phyloP scores from a whole-genome alignment of 2,888 invertebrate genomes.

The Microctonus brassicae region DNA sequence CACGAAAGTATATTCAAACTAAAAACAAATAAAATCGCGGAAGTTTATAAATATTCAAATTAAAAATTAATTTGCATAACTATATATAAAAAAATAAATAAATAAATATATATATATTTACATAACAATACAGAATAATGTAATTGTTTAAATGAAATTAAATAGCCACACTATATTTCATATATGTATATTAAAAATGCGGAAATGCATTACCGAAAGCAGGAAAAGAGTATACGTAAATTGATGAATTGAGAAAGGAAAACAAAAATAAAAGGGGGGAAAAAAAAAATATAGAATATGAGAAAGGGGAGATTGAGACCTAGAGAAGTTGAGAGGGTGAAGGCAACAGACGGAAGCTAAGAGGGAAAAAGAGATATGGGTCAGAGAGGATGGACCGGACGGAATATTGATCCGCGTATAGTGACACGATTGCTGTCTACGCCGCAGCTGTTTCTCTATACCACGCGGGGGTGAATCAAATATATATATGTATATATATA shows the following conservation, averaged over 20 bases:
- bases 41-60: too few species aligned
- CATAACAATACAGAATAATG: background rate
- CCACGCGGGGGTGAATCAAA: conserved; percentile 13
- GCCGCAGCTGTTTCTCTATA: conserved; percentile 8
- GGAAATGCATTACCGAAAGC: background rate
- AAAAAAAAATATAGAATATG: conserved; percentile 19
- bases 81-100: too few species aligned
- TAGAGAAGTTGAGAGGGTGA: conserved; percentile 5
- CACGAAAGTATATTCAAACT: too few species aligned
- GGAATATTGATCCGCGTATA: conserved; percentile 67
- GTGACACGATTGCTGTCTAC: conserved; percentile 45
- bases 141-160: background rate
- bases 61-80: too few species aligned
- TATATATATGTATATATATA: background rate
- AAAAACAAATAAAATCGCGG: too few species aligned
- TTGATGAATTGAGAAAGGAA: conserved; percentile 1
- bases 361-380: conserved; percentile 59
- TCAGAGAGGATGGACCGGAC: conserved; percentile 67
- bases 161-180: too few species aligned
- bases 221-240: background rate
- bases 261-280: conserved; percentile 7
- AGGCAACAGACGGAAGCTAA: conserved; percentile 22
- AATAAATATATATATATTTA: too few species aligned
- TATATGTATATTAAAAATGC: too few species aligned
- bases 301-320: too few species aligned